Base-by-base conservation (phyloP, 2,888 invertebrate genomes). In the Brachyptera putata region DNA sequence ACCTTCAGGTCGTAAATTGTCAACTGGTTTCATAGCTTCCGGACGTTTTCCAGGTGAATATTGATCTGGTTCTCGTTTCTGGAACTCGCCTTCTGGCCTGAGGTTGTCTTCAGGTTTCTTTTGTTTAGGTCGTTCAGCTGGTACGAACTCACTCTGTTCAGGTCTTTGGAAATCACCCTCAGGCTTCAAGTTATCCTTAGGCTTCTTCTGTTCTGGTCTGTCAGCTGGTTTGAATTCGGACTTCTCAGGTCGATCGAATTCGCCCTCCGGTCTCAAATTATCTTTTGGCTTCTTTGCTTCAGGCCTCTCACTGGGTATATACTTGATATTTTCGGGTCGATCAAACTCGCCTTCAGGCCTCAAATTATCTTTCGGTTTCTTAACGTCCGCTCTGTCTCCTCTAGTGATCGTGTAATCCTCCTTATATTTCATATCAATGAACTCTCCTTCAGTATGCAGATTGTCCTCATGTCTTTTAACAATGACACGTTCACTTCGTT, bases 401-500 rank as follows among this genome's bases (percentile, higher is more conserved):
- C 34, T 56, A 3, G 34, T 24, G 5, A 46, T 46, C 46, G 63
- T 61, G 55, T 41, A 61, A 56, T 62, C 63, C 57, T 49, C 57
- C n/a, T 66, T 66, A 68, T 79, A 76, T 61, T 79, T 74, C 11
- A 70, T 70, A 64, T n/a, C 59, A 68, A 37, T 53, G 9, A 63
- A 64, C 11, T 64, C 65, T 1, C 68, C 68, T 60, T 67, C 69
- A 11, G 69, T 69, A 55, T 60, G 68, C 5, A 70, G 53, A 61
- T 70, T 70, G 46, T 70, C 71, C 7, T 64, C 60, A 24, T 66
- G 70, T n/a, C 39, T 61, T 1, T 84, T 78, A 1, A 84, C 73
- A 58, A 84, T 80, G 1, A 80, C 79, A 58, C 84, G 76, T 69
- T 87, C 86, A 9, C 82, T 68, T 24, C 73, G 76, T 1, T 78